Percentiles rank a stretch among this genome's conserved stretches.
Conservation (phyloP, 2,888 invertebrate species). For the Lathronympha strigana region DNA sequence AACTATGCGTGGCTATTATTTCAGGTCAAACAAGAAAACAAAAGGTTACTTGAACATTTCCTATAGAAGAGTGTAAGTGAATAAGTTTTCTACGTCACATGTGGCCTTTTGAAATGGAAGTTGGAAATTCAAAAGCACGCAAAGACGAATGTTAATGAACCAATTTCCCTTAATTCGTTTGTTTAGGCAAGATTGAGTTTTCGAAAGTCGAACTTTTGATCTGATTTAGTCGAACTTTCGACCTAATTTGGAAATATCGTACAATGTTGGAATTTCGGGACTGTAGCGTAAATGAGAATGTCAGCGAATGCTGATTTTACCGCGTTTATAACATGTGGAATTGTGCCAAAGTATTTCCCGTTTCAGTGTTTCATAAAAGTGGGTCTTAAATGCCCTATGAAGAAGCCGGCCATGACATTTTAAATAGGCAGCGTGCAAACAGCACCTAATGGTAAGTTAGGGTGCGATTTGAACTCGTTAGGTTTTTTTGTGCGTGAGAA, state of each 20-base stretch:
- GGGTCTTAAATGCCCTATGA: not conserved
- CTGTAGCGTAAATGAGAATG: not conserved
- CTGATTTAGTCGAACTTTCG: not conserved
- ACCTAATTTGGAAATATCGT: not conserved
- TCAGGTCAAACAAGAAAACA: not conserved
- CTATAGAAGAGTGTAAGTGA: not conserved
- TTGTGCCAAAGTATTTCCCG: not conserved
- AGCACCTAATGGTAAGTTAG: not conserved
- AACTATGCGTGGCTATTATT: conserved; percentile 26
- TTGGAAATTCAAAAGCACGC: conserved; percentile 8
- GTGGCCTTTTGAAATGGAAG: not conserved
- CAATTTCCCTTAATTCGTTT: conserved; percentile 11
- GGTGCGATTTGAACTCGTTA: not conserved
- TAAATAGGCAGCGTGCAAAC: not conserved
- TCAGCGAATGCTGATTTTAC: not conserved
- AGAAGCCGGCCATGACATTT: not conserved
- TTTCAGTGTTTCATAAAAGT: not conserved
- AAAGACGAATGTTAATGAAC: conserved; percentile 11
- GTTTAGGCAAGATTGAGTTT: conserved; percentile 4
- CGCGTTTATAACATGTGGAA: not conserved
- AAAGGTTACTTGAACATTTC: conserved; percentile 1
- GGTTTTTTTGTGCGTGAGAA: no score
- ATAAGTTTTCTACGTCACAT: not conserved
- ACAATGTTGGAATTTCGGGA: not conserved
- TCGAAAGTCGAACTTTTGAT: conserved; percentile 2